Conservation (phyloP, 2,113 vertebrate genomes). For the Cariama cristata region DNA sequence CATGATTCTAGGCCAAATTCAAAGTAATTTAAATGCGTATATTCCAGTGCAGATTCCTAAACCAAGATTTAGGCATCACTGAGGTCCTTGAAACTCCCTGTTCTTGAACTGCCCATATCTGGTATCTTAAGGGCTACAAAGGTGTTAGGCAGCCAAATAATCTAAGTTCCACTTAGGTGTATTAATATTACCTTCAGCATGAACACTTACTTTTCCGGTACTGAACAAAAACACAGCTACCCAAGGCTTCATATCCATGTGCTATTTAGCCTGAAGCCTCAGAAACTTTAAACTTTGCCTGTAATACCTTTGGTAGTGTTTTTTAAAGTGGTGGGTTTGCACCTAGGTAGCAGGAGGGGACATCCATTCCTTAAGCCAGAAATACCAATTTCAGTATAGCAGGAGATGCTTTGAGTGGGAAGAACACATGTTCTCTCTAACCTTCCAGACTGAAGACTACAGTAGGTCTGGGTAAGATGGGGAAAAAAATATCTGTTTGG, state of each 20-base stretch:
- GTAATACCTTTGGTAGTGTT: not conserved
- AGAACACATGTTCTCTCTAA: not conserved
- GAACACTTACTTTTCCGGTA: not conserved
- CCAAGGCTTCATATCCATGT: not conserved
- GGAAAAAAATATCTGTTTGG: not conserved
- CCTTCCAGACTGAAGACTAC: not conserved
- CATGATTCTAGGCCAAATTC: not conserved
- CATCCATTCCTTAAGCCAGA: not conserved
- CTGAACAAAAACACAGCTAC: not conserved
- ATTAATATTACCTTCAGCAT: not conserved
- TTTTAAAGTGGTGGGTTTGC: not conserved
- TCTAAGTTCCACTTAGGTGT: not conserved
- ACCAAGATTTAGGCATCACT: not conserved
- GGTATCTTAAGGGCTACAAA: not conserved
- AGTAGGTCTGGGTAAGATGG: not conserved
- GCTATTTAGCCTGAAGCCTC: not conserved
- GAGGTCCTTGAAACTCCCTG: not conserved
- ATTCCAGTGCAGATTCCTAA: not conserved
- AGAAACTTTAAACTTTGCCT: not conserved
- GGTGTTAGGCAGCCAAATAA: not conserved
- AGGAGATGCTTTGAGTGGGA: not conserved
- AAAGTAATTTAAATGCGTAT: not conserved
- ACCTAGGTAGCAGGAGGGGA: rapidly evolving
- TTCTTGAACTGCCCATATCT: not conserved
- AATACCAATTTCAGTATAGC: not conserved